Conservation (phyloP, 1,140 invertebrate genomes). For the Pantala flavescens region DNA sequence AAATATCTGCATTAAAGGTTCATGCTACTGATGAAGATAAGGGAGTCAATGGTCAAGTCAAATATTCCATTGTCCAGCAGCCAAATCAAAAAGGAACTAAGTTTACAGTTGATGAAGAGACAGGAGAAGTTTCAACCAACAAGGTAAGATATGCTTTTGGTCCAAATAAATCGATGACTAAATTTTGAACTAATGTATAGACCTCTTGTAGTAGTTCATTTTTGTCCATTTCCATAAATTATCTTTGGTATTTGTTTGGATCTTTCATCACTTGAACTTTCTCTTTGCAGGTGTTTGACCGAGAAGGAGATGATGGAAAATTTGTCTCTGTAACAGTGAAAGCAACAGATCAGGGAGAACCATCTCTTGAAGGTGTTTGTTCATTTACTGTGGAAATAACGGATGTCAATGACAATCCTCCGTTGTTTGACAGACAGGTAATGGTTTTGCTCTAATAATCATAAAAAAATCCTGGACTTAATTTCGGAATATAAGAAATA, state of each 20-base stretch:
- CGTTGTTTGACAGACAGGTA: conserved; percentile 88
- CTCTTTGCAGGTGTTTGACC: conserved; percentile 65
- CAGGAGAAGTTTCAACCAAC: conserved; percentile 85
- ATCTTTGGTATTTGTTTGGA: no score
- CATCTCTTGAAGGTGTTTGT: conserved; percentile 86
- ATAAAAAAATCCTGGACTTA: not conserved
- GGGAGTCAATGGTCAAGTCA: conserved; percentile 84
- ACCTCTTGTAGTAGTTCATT: no score
- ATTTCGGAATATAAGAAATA: no score
- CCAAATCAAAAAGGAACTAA: conserved; percentile 93
- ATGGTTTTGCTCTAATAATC: conserved; percentile 20
- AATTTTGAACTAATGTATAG: no score
- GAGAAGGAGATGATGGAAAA: conserved; percentile 90
- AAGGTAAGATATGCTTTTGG: conserved; percentile 44
- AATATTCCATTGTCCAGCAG: conserved; percentile 92
- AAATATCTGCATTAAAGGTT: conserved; percentile 39
- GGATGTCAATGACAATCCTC: conserved; percentile 89
- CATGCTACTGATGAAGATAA: conserved; percentile 90
- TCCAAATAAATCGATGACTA: not conserved
- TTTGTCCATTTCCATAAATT: no score
- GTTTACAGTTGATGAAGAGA: conserved; percentile 89
- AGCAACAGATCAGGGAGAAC: conserved; percentile 92
- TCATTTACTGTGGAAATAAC: conserved; percentile 94
- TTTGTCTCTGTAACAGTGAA: conserved; percentile 93
- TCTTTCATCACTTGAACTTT: not conserved